A percentile compares a stretch with the other conserved stretches of the same genome.
phyloP scores from a whole-genome alignment of 2,797 vertebrate genomes.

The Alosa sapidissima region DNA sequence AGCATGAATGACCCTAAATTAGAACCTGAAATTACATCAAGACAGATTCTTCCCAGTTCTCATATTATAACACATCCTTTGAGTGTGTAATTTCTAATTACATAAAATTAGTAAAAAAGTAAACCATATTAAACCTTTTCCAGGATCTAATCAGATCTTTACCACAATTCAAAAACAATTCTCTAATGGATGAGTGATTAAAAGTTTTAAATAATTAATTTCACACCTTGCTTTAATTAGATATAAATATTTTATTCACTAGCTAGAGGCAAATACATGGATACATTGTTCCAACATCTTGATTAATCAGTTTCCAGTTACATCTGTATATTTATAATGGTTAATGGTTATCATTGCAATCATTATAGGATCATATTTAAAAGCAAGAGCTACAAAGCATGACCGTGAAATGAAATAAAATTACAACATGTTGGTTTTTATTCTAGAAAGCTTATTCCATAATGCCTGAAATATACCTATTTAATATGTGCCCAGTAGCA shows the following conservation, averaged over 20 bases:
- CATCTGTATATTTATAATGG: slow-evolving; percentile 49
- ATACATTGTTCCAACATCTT: slow-evolving; percentile 63
- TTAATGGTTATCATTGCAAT: not conserved
- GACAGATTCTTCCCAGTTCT: not conserved
- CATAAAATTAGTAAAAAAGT: not conserved
- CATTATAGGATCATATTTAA: not conserved
- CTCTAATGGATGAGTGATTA: slow-evolving; percentile 62
- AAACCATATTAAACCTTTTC: slow-evolving; percentile 37
- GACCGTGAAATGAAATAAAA: not conserved
- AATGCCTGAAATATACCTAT: not conserved
- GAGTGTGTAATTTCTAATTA: not conserved
- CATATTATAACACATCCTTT: not conserved
- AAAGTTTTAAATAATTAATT: slow-evolving; percentile 70
- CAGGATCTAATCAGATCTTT: slow-evolving; percentile 40
- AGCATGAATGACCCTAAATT: not conserved
- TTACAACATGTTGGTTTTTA: not conserved
- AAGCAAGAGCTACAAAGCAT: not conserved
- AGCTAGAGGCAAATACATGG: slow-evolving; percentile 62
- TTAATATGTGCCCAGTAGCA: not conserved
- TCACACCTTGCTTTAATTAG: slow-evolving; percentile 71
- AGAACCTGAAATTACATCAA: not conserved
- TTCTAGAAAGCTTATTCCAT: not conserved
- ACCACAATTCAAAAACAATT: slow-evolving; percentile 50
- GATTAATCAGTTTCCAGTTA: slow-evolving; percentile 67
- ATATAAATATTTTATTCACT: slow-evolving; percentile 72